Evolutionary conservation across 2,888 invertebrate species (phyloP).

Genomic region (Limnephilus marmoratus): DNA sequence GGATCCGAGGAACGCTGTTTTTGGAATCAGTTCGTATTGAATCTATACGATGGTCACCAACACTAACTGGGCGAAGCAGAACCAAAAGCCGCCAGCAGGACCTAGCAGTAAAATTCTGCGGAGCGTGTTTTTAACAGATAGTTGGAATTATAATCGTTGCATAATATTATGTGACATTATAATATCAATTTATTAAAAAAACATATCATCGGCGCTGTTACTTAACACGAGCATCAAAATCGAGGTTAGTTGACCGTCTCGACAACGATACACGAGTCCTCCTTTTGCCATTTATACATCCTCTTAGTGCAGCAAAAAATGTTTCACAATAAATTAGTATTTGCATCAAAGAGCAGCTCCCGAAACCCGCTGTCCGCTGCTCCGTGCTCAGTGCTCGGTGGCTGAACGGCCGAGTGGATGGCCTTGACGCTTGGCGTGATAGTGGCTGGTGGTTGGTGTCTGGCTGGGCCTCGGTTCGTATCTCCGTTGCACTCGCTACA

Average conservation of each 20-base stretch:
- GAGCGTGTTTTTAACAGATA: too few relatives aligned
- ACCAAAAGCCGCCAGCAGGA: too few relatives aligned
- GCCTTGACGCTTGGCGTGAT: not conserved
- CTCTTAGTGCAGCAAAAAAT: not conserved
- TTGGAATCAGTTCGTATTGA: too few relatives aligned
- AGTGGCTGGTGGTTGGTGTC: not conserved
- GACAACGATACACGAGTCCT: not conserved
- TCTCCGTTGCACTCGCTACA: slow-evolving; percentile 28
- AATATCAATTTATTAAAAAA: not conserved
- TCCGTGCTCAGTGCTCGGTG: not conserved
- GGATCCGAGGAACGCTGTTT: too few relatives aligned
- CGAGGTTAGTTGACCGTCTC: not conserved
- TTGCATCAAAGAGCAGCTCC: not conserved
- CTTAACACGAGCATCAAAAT: not conserved
- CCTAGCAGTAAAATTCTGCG: too few relatives aligned
- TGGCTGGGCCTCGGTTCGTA: not conserved
- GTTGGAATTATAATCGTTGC: not conserved
- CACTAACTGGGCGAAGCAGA: too few relatives aligned
- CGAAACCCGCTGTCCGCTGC: not conserved
- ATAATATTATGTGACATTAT: not conserved
- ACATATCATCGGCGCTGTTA: not conserved
- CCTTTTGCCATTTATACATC: not conserved
- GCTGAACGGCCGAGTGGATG: not conserved
- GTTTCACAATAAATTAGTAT: not conserved
- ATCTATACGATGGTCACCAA: too few relatives aligned